Base-by-base conservation (phyloP, 2,797 vertebrate species). In the Danio aesculapii region DNA sequence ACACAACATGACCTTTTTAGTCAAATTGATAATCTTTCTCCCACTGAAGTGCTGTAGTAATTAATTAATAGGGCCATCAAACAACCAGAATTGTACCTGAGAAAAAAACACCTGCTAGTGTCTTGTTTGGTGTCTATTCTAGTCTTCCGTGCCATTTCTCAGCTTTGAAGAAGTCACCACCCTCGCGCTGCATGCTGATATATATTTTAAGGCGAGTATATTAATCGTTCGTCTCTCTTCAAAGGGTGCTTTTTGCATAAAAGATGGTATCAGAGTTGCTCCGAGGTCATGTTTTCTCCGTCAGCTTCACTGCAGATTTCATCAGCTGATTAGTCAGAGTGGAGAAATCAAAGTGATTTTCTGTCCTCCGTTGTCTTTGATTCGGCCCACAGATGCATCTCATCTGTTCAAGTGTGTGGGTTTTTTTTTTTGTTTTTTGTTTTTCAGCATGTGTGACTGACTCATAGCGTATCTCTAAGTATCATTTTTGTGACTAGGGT, bases 321-420 rank as follows among this genome's bases (percentile, higher is more conserved):
- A 79, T 79, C 77, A 52, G 67, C 47, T 63, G 68, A 79, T 79
- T 63, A 63, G 68, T 72, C 58, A 46, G 39, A 79, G 47, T 72
- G 14, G 41, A 4, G 39, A 64, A 72, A 72, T 72, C 68, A 47
- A 64, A 72, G 68, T 55, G 77, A 44, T 79, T 72, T 50, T n/a
- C 17, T 53, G 39, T 79, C 41, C 53, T 55, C 47, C 14, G 41
- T 53, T 79, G 77, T 72, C 39, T 79, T 62, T 79, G 68, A 70
- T 62, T 53, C 49, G 13, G n/a, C 58, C 67, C 57, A 71, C 57
- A 70, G 46, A 79, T 46, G 58, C 77, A 79, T 63, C 39, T 53
- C 66, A 70, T 74, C 79, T 73, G 41, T 3, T 12, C 64, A n/a
- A 46, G 39, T 84, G 79, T 67, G 53, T 76, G 77, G 53, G 55